Conservation (phyloP, 1,140 invertebrate genomes). For the Lordiphosa mommai region DNA sequence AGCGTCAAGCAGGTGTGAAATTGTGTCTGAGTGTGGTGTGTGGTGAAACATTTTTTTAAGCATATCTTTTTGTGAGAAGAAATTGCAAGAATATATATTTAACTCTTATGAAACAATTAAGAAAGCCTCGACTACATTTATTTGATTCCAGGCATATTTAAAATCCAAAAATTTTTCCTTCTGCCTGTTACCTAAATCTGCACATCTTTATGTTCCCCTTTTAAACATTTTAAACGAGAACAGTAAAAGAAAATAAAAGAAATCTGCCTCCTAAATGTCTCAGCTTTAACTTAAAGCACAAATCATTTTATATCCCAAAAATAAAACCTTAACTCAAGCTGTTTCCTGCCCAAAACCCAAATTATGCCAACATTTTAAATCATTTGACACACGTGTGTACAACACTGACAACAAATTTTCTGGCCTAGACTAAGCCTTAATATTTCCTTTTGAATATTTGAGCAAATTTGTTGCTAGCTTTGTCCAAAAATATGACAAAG, state of each 20-base stretch:
- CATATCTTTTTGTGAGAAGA: slow-evolving; percentile 2
- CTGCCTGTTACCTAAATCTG: too few relatives aligned
- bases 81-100: too few relatives aligned
- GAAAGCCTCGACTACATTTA: too few relatives aligned
- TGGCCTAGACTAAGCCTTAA: background rate
- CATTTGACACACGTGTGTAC: slow-evolving; percentile 32
- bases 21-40: slow-evolving; percentile 13
- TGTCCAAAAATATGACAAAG: background rate
- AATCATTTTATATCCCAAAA: background rate
- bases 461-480: slow-evolving; percentile 12
- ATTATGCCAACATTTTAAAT: slow-evolving; percentile 37
- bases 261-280: too few relatives aligned
- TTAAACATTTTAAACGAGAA: too few relatives aligned
- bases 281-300: background rate
- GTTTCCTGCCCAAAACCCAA: slow-evolving; percentile 17
- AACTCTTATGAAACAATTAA: too few relatives aligned
- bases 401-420: background rate
- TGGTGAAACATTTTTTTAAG: background rate
- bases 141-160: too few relatives aligned
- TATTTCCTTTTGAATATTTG: slow-evolving; percentile 26
- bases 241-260: too few relatives aligned
- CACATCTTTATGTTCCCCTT: too few relatives aligned
- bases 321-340: slow-evolving; percentile 13
- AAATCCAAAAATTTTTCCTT: too few relatives aligned
- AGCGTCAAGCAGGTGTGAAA: slow-evolving; percentile 30